These are phyloP conservation scores for Penaeus chinensis DNA, from an alignment of 1,140 invertebrate genomes.

Conservation along the genomic window DNA sequence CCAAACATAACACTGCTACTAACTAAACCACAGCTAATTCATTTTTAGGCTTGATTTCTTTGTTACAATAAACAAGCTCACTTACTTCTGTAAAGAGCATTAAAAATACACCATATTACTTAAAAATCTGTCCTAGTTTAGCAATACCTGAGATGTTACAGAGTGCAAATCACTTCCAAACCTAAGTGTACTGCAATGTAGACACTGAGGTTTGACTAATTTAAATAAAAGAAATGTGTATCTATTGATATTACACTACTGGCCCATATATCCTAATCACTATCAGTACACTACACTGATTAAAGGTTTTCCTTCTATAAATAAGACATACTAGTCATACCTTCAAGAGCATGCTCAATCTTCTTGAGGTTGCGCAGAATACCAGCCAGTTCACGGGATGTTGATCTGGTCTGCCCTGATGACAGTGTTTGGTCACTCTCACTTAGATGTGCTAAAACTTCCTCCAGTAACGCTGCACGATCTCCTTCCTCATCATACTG, in stretches of 20 bases:
- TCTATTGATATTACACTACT: neutral
- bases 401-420: constrained; percentile 66
- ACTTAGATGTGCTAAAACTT: constrained; percentile 66
- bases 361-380: constrained; percentile 74
- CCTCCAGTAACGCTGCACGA: constrained; percentile 68
- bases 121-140: too few relatives aligned
- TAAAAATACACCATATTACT: too few relatives aligned
- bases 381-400: constrained; percentile 72
- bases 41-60: too few relatives aligned
- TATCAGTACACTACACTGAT: neutral
- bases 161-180: too few relatives aligned
- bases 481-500: constrained; percentile 68
- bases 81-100: too few relatives aligned
- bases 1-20: too few relatives aligned
- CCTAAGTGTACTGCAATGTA: too few relatives aligned
- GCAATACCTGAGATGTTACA: too few relatives aligned
- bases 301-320: neutral
- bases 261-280: neutral
- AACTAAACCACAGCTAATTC: too few relatives aligned
- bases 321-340: constrained; percentile 66
- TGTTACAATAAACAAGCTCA: too few relatives aligned
- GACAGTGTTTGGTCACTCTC: constrained; percentile 61
- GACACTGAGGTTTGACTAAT: too few relatives aligned
- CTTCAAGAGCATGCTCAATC: constrained; percentile 73
- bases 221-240: too few relatives aligned